Percentiles rank a stretch among this genome's conserved stretches.
phyloP scores from a whole-genome alignment of 2,797 vertebrate species.

The Semotilus atromaculatus region DNA sequence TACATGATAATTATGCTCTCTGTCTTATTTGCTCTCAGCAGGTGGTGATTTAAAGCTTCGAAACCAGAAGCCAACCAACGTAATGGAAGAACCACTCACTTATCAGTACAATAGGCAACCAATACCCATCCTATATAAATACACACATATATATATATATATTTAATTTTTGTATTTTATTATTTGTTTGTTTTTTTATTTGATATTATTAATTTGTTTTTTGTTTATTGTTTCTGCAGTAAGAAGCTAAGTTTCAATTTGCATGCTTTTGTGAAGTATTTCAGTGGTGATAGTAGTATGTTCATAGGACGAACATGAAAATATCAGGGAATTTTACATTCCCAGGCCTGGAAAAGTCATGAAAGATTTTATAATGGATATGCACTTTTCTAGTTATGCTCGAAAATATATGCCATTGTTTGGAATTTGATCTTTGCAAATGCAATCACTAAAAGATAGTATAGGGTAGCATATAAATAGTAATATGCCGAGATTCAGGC shows the following conservation, averaged over 20 bases:
- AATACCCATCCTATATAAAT: not conserved
- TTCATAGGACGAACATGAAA: not conserved
- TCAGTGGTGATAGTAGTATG: not conserved
- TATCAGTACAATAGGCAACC: not conserved
- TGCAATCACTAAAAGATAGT: not conserved
- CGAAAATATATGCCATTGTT: not conserved
- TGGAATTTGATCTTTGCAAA: not conserved
- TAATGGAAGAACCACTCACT: not conserved
- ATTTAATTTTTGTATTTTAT: not conserved
- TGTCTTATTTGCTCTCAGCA: constrained; percentile 36
- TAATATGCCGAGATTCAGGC: not conserved
- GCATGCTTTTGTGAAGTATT: not conserved
- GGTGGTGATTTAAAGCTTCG: constrained; percentile 19
- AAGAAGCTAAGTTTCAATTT: not conserved
- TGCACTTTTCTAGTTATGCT: not conserved
- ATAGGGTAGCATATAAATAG: not conserved
- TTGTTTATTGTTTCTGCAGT: not conserved
- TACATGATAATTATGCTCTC: constrained; percentile 15
- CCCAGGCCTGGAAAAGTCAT: not conserved
- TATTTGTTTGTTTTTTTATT: not conserved
- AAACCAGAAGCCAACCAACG: not conserved
- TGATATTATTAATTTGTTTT: not conserved
- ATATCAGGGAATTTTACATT: not conserved
- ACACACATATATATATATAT: no score
- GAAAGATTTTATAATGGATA: not conserved